These are phyloP conservation scores for Neoitamus cyanurus DNA, from an alignment of 2,888 invertebrate genomes.

Conservation along the genomic window DNA sequence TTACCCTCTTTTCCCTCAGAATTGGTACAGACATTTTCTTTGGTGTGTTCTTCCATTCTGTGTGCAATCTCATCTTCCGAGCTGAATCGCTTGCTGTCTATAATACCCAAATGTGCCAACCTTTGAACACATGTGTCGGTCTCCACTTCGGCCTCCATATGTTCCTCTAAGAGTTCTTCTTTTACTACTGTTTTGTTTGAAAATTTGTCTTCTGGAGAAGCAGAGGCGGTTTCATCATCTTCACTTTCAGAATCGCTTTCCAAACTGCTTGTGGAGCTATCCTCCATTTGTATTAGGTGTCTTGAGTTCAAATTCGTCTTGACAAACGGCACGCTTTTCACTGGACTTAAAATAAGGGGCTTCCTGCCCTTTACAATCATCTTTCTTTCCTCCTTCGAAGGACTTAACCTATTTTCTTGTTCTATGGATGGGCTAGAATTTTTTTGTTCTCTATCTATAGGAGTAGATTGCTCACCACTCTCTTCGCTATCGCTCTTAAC, in stretches of 20 bases:
- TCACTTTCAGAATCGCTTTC: slow-evolving; percentile 30
- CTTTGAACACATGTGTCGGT: not conserved
- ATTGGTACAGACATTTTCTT: not conserved
- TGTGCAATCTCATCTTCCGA: not conserved
- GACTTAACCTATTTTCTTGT: not conserved
- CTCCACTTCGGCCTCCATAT: not conserved
- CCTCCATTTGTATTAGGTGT: slow-evolving; percentile 49
- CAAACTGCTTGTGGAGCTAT: slow-evolving; percentile 15
- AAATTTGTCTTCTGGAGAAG: not conserved
- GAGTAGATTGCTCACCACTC: not conserved
- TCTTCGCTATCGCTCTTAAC: not conserved
- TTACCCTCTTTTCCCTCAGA: not conserved
- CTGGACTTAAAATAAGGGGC: slow-evolving; percentile 4
- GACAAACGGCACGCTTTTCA: slow-evolving; percentile 44
- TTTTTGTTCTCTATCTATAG: slow-evolving; percentile 39
- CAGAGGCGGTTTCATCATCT: not conserved
- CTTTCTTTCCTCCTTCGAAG: not conserved
- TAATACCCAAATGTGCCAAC: not conserved
- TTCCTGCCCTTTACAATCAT: not conserved
- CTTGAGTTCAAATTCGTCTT: slow-evolving; percentile 52
- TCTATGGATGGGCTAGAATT: not conserved
- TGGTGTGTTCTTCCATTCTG: not conserved
- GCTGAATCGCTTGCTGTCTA: not conserved
- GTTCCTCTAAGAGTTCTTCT: not conserved
- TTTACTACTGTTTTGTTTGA: not conserved